phyloP scores from a whole-genome alignment of 2,113 vertebrate species.

The Cairina moschata region DNA sequence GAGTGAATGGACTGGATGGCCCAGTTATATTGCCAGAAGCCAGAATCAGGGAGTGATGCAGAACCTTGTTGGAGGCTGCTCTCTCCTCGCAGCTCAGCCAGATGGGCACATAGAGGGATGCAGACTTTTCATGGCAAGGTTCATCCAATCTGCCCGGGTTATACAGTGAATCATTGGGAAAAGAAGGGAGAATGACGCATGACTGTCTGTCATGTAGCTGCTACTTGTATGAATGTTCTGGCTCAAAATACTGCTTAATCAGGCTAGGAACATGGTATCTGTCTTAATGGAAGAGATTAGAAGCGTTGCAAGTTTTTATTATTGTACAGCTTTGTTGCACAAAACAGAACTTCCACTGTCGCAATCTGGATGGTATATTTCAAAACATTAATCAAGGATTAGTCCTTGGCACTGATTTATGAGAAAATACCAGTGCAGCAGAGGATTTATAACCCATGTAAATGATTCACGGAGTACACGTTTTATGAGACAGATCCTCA shows the following conservation, averaged over 20 bases:
- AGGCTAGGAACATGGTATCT: background rate
- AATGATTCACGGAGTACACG: background rate
- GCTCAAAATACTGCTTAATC: background rate
- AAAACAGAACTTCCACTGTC: background rate
- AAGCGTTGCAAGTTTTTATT: background rate
- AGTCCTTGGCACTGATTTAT: background rate
- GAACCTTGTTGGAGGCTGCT: background rate
- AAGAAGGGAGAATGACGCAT: background rate
- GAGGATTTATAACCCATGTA: background rate
- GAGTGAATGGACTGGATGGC: background rate
- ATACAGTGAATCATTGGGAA: background rate
- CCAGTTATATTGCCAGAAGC: background rate
- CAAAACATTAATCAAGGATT: conserved; percentile 1
- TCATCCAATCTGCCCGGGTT: background rate
- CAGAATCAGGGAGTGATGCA: background rate
- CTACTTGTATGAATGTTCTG: background rate
- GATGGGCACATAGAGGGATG: background rate
- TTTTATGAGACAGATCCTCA: background rate
- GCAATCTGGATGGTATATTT: background rate
- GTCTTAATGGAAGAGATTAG: background rate
- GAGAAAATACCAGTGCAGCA: background rate
- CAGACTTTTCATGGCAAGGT: background rate
- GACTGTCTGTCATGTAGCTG: background rate
- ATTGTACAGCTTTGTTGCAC: background rate
- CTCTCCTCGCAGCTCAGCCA: conserved; percentile 1